Percentiles rank a stretch among this genome's conserved stretches.
Evolutionary conservation across 92 coral and sea anemone species (phyloP).

Genomic region (Umimayanthus kanabou): DNA sequence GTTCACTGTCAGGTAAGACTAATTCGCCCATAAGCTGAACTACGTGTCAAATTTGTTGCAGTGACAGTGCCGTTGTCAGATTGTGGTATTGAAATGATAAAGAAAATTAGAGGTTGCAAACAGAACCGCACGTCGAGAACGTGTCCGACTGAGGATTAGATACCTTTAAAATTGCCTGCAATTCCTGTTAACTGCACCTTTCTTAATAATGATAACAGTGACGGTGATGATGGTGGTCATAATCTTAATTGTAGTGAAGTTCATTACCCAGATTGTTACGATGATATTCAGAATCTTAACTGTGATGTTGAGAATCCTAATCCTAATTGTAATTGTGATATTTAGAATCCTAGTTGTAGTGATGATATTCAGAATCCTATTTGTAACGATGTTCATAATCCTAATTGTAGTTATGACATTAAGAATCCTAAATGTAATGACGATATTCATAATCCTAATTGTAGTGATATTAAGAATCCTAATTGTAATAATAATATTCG

Average conservation of each 20-base stretch:
- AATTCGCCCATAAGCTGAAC: no score
- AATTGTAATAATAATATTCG: not conserved
- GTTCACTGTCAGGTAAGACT: slow-evolving; percentile 68
- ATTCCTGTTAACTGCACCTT: no score
- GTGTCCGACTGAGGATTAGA: no score
- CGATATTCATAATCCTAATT: no score
- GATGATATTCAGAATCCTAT: not conserved
- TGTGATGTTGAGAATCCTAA: not conserved
- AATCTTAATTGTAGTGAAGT: not conserved
- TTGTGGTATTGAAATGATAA: no score
- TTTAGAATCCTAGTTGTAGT: not conserved
- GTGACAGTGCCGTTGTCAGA: no score
- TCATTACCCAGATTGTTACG: not conserved
- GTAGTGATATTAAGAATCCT: not conserved
- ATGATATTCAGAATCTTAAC: not conserved
- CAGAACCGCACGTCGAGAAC: no score
- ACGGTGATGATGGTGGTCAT: not conserved
- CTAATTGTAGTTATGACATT: not conserved
- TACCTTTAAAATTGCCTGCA: no score
- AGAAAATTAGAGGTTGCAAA: no score
- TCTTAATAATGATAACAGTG: not conserved
- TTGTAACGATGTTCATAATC: not conserved
- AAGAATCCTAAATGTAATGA: not conserved
- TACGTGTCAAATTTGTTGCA: no score
- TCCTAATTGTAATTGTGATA: not conserved